Evolutionary conservation across 1,140 invertebrate species (phyloP), one percentile per base, ranked within the genome.

Genomic region (Thaumetopoea pityocampa): DNA sequence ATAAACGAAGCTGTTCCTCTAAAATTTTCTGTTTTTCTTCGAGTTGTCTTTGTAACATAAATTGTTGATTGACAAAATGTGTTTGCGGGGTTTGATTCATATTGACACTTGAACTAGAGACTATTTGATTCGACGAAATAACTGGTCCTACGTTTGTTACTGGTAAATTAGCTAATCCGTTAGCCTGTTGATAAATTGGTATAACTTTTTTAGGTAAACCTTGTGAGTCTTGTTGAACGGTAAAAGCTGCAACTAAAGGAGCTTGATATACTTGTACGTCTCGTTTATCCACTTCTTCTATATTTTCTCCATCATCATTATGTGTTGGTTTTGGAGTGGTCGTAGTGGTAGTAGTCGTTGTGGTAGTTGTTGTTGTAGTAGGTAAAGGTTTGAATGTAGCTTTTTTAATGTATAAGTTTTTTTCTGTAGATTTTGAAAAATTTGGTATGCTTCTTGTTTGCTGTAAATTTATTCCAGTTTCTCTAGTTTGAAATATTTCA

Each of bases 181-280:
- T 50, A 32, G 59, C 64, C 50, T 78, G 56, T 55, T 72, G 67
- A 44, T 67, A 72, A 30, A 87, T 87, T 1, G 93, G 92, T 35
- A 93, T 90, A 1, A 94, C 91, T 63, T 90, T 92, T 45, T 91
- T 91, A 0, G 93, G 92, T 8, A 91, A 60, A 1, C 93, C 93
- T 15, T 86, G 85, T 30, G 90, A 91, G 57, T 95, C 93, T 67
- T 94, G 91, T 52, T 94, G 92, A 1, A 95, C 91, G 0, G 93
- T 94, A 55, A 95, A 95, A 0, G 93, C 93, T 1, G 92, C 92
- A 0, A 94, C 90, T 16, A 95, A 60, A 0, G 93, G 92, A 3
- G 93, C 92, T 49, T 90, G 89, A 60, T 92, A 92, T 28, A 95
- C 93, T 63, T 93, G 92, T 5, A 95, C 92, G 36, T 92, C 91